Evolutionary conservation across 2,888 invertebrate genomes (phyloP), one percentile per base, ranked within the genome.

Genomic region (Labia minor): DNA sequence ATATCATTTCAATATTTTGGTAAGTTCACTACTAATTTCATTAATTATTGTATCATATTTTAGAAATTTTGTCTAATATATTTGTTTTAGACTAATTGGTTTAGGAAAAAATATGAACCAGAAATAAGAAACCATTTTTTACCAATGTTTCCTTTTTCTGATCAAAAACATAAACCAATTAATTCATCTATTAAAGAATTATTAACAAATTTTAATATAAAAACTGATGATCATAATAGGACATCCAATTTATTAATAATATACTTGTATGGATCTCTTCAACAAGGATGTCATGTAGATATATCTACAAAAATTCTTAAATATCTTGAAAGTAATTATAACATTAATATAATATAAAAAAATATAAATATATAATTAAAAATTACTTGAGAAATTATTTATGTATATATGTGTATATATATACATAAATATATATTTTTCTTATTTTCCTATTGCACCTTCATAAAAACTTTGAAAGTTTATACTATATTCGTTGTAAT

Each of bases 121-220:
- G 66, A 71, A 10, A 61, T 70, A 6, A 66, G 68, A 14, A 69
- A 70, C 20, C 61, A 72, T 20, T 65, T 72, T 26, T 33, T 67
- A 18, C 68, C 68, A 6, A 66, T 71, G 37, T 73, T 72, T 66
- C 73, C 73, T 1, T 73, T n/a, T 49, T 14, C 2, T 10, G n/a
- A 49, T n/a, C 3, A 49, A 49, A 2, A 49, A 16, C 14, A 49
- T 3, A 49, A 10, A 49, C 2, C 3, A 4, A n/a, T 49, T 11
- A 49, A 49, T 49, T 11, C 49, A 11, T 8, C 14, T 49, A 49
- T 14, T 8, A 49, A 49, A 49, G n/a, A 49, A 8, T 8, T 49
- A n/a, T 49, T 49, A 14, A 14, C 4, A 4, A 49, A 2, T 3
- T 49, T 49, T 14, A 49, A 49, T 49, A 49, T 49, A n/a, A 49